Percentiles rank a stretch among this genome's conserved stretches.
phyloP scores from a whole-genome alignment of 2,888 invertebrate species.

The Pteria penguin region DNA sequence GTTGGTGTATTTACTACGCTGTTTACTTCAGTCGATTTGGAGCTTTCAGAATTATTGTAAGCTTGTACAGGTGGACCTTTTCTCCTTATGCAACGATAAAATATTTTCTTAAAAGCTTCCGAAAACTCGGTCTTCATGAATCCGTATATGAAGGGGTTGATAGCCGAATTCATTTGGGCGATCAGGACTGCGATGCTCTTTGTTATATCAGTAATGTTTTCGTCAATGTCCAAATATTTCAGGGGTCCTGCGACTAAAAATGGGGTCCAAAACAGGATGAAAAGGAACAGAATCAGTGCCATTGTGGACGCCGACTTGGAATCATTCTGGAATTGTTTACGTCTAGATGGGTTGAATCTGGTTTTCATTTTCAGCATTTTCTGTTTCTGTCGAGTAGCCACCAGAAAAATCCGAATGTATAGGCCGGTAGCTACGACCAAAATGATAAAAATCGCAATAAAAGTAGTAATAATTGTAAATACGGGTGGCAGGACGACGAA shows the following conservation, averaged over 20 bases:
- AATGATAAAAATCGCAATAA: slow-evolving; percentile 36
- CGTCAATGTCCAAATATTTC: slow-evolving; percentile 22
- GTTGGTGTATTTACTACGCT: too few relatives aligned
- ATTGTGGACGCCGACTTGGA: slow-evolving; percentile 26
- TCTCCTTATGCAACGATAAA: too few relatives aligned
- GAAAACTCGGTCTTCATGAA: slow-evolving; percentile 30
- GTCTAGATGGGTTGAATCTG: neutral
- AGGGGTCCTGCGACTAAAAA: slow-evolving; percentile 29
- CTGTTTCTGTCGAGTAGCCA: slow-evolving; percentile 27
- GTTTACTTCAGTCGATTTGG: too few relatives aligned
- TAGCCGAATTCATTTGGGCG: slow-evolving; percentile 37
- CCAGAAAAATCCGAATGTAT: slow-evolving; percentile 45
- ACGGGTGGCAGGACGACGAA: slow-evolving; percentile 42
- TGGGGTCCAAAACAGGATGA: slow-evolving; percentile 38
- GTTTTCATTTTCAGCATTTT: slow-evolving; percentile 12
- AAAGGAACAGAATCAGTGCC: slow-evolving; percentile 33
- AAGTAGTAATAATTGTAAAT: slow-evolving; percentile 42
- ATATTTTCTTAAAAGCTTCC: slow-evolving; percentile 16
- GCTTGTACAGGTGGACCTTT: too few relatives aligned
- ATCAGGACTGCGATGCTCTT: slow-evolving; percentile 30
- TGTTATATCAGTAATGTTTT: slow-evolving; percentile 9
- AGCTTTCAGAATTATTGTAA: too few relatives aligned
- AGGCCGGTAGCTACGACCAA: slow-evolving; percentile 34
- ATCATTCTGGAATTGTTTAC: neutral
- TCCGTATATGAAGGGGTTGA: slow-evolving; percentile 39